Conservation (phyloP, 2,797 vertebrate genomes). For the Natrix natrix region DNA sequence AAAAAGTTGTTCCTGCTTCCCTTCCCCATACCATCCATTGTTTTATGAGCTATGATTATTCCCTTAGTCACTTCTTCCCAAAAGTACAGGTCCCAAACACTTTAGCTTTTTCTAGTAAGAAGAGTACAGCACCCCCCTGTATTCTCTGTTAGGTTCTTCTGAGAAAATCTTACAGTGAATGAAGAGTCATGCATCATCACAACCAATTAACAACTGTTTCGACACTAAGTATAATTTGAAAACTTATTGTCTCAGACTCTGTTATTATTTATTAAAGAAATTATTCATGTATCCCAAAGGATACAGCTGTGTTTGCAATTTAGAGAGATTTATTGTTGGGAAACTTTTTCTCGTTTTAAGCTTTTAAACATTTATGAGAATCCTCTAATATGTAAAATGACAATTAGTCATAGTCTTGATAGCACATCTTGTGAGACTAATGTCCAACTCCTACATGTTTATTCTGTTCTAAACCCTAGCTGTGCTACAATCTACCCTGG, state of each 20-base stretch:
- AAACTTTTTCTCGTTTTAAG: background rate
- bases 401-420: background rate
- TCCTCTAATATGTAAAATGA: background rate
- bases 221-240: constrained; percentile 5
- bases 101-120: background rate
- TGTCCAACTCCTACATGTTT: background rate
- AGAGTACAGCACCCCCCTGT: background rate
- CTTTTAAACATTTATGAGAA: constrained; percentile 3
- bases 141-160: background rate
- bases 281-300: constrained; percentile 9
- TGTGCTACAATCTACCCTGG: background rate
- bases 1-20: background rate
- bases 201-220: constrained; percentile 21
- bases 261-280: constrained; percentile 10
- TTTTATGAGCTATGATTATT: background rate
- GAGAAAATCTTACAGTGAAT: background rate
- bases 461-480: background rate
- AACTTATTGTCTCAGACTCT: constrained; percentile 3
- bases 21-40: background rate
- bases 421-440: background rate
- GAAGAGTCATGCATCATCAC: constrained; percentile 11
- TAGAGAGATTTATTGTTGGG: background rate
- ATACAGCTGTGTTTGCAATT: background rate
- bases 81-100: background rate
- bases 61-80: background rate